A percentile compares a stretch with the other conserved stretches of the same genome.
phyloP scores from a whole-genome alignment of 2,888 invertebrate species.

The Globia sparganii region DNA sequence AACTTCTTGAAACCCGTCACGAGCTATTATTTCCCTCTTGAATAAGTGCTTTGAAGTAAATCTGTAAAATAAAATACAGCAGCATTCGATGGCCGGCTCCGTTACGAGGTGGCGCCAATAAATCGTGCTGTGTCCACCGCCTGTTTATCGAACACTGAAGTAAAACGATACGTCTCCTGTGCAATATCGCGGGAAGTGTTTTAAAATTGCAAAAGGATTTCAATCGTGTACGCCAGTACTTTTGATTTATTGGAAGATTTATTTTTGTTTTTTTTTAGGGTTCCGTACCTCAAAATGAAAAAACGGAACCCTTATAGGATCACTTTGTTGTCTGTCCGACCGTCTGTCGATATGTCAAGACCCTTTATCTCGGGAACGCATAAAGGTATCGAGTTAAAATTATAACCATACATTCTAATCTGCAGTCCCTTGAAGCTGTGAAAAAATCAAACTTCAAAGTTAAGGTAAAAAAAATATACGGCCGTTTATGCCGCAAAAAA shows the following conservation, averaged over 20 bases:
- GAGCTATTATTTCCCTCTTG: constrained; percentile 17
- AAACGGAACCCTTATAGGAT: no score
- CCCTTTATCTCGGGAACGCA: no score
- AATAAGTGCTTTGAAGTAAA: constrained; percentile 41
- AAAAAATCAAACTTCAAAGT: no score
- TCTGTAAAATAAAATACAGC: constrained; percentile 50
- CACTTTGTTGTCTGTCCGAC: no score
- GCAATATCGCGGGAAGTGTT: constrained; percentile 42
- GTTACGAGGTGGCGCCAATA: constrained; percentile 54
- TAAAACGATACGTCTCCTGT: constrained; percentile 45
- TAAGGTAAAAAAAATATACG: no score
- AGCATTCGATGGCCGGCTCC: constrained; percentile 27
- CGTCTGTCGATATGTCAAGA: no score
- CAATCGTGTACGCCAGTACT: constrained; percentile 6
- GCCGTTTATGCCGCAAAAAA: no score
- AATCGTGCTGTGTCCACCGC: constrained; percentile 46
- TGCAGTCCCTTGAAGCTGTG: no score
- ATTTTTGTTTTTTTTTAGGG: neutral
- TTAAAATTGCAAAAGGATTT: constrained; percentile 43
- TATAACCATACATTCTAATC: no score
- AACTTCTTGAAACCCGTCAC: constrained; percentile 11
- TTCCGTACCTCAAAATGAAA: no score
- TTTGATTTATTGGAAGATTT: constrained; percentile 13
- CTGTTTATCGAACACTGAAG: constrained; percentile 59
- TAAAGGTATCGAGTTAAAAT: no score